Evolutionary conservation across 2,797 vertebrate genomes (phyloP).

Genomic region (Pterois miles): DNA sequence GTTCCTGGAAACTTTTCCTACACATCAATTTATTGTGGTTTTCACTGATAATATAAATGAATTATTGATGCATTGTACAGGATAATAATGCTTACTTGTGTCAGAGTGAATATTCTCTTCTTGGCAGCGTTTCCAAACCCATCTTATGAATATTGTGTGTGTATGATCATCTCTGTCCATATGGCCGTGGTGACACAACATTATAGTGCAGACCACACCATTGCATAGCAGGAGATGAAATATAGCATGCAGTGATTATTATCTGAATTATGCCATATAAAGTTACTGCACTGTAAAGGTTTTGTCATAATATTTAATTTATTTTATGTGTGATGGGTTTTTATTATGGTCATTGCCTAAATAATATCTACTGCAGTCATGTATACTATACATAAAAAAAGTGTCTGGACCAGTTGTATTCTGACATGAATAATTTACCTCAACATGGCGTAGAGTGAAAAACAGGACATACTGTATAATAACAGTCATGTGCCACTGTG

Average conservation of each 20-base stretch:
- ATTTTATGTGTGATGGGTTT: not conserved
- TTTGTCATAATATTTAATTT: not conserved
- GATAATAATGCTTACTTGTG: conserved; percentile 2
- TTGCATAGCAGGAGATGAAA: not conserved
- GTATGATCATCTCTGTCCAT: not conserved
- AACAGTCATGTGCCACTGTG: conserved; percentile 18
- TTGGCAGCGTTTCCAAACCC: conserved; percentile 21
- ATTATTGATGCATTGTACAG: not conserved
- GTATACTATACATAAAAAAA: not conserved
- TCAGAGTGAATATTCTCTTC: conserved; percentile 18
- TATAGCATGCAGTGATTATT: not conserved
- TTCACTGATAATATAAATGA: conserved; percentile 16
- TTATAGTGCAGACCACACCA: not conserved
- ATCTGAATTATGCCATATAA: not conserved
- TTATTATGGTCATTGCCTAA: not conserved
- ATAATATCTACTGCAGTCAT: not conserved
- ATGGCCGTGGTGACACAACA: conserved; percentile 1
- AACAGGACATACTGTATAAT: not conserved
- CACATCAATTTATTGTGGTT: conserved; percentile 6
- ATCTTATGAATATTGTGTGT: conserved; percentile 17
- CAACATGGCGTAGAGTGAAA: not conserved
- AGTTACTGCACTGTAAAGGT: not conserved
- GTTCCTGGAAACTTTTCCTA: conserved; percentile 14
- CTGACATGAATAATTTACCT: not conserved
- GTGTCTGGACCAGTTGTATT: not conserved